These are phyloP conservation scores for Saimiri boliviensis DNA, from an alignment of 2,113 vertebrate genomes.

Conservation along the genomic window DNA sequence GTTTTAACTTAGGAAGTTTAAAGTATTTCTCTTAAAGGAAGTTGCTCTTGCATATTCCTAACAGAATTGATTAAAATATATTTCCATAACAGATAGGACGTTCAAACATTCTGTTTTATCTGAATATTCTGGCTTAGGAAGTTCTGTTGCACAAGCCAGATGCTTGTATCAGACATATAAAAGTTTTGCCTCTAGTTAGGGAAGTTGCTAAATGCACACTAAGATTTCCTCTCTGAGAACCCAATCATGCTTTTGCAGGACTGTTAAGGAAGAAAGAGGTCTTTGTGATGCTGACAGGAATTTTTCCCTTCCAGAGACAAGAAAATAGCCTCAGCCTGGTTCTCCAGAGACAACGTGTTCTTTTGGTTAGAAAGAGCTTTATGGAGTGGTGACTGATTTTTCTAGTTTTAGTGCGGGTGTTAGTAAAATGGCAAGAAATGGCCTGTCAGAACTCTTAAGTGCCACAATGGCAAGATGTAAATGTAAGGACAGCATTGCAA, in stretches of 20 bases:
- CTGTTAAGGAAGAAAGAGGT: constrained; percentile 14
- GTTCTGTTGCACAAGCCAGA: not conserved
- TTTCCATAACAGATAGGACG: constrained; percentile 61
- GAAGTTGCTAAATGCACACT: constrained; percentile 64
- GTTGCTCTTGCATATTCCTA: constrained; percentile 46
- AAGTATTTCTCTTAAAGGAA: constrained; percentile 53
- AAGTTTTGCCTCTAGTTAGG: constrained; percentile 63
- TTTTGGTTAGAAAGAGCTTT: constrained; percentile 60
- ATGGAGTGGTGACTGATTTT: constrained; percentile 49
- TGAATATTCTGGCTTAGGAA: constrained; percentile 34
- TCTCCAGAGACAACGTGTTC: constrained; percentile 50
- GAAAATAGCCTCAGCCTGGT: constrained; percentile 18
- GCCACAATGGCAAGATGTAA: rapidly evolving
- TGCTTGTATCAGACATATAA: constrained; percentile 54
- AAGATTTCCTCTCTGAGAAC: constrained; percentile 63
- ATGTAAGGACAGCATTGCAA: not conserved
- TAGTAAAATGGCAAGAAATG: constrained; percentile 61
- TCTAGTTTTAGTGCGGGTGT: constrained; percentile 53
- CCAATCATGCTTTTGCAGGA: not conserved
- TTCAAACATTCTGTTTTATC: constrained; percentile 54
- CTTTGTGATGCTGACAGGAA: constrained; percentile 16
- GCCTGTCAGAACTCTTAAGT: not conserved
- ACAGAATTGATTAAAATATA: constrained; percentile 56
- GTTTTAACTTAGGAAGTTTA: not conserved
- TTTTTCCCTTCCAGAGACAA: constrained; percentile 17